Conservation (phyloP, 2,888 invertebrate genomes). For the Lepidochitona cinerea region DNA sequence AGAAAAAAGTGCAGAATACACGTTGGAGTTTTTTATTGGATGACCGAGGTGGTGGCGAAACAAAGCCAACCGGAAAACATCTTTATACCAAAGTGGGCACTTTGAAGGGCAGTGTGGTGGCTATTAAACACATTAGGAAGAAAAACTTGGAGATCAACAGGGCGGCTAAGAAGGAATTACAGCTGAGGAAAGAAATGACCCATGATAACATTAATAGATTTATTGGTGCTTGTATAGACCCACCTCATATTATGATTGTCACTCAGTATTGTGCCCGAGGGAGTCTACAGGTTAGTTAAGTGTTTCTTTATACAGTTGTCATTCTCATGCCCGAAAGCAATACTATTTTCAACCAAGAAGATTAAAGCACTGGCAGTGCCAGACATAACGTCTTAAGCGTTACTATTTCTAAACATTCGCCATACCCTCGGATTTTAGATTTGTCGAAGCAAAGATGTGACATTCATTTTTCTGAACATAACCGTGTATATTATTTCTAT, state of each 20-base stretch:
- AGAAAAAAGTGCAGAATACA: slow-evolving; percentile 33
- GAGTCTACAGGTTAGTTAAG: slow-evolving; percentile 64
- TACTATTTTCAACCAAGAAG: no score
- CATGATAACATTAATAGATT: slow-evolving; percentile 69
- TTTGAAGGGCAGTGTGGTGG: slow-evolving; percentile 75
- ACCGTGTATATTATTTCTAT: no score
- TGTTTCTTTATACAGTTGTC: no score
- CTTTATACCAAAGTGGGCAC: slow-evolving; percentile 49
- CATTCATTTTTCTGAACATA: no score
- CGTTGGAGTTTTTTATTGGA: slow-evolving; percentile 43
- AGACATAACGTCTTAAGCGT: no score
- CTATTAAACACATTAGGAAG: slow-evolving; percentile 81
- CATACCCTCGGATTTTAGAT: no score
- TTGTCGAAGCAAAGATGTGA: no score
- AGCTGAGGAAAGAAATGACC: slow-evolving; percentile 64
- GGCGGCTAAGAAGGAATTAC: slow-evolving; percentile 64
- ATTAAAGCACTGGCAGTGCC: no score
- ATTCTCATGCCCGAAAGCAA: no score
- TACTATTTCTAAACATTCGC: no score
- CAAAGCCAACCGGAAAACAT: slow-evolving; percentile 16
- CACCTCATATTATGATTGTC: slow-evolving; percentile 63
- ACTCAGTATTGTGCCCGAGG: slow-evolving; percentile 66
- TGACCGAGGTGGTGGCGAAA: not conserved
- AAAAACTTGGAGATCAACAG: slow-evolving; percentile 62
- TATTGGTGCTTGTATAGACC: slow-evolving; percentile 67